Evolutionary conservation across 2,113 vertebrate species (phyloP), one percentile per base, ranked within the genome.

Genomic region (Entomyzon cyanotis): DNA sequence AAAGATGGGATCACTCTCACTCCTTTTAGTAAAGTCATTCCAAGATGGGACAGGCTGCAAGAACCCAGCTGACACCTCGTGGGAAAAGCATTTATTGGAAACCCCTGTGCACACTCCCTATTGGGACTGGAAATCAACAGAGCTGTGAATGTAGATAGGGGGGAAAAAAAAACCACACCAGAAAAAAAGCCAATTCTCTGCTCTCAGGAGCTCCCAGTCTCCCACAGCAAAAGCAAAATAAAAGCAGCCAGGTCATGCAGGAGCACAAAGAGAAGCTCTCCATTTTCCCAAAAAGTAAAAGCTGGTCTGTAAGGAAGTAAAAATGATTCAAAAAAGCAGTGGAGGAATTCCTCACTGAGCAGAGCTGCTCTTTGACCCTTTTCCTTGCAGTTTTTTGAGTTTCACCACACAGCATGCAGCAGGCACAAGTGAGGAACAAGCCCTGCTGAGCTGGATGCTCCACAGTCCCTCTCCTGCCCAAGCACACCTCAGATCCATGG

Each of bases 41-140:
- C 81, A 85, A 75, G 46, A 91, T 50, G 50, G 70, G 30, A 25
- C 23, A 90, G 63, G 33, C 55, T 84, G 28, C 2, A 27, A 55
- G 47, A 90, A 59, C 37, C 52, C 80, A 89, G 31, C 60, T 71
- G 87, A 68, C 22, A 68, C 77, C 74, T 75, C 1, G 0, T 35
- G 62, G 62, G 65, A 84, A 92, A 69, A 89, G 80, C 76, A 82
- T 47, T 89, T 75, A 60, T 13, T 94, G 74, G 39, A 89, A 94
- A 65, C 19, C 56, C 55, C 68, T 47, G 55, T 20, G 50, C 55
- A 85, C 49, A 18, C 58, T 83, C 9, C 6, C 80, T 86, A 15
- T 20, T 47, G 58, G 75, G 35, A 50, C 33, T 39, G 69, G 53
- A 65, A 79, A 79, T 16, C n/a, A 18, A 50, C 82, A 78, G 75